These are phyloP conservation scores for Temnothorax rugatulus DNA, from an alignment of 2,888 invertebrate species.

Conservation along the genomic window DNA sequence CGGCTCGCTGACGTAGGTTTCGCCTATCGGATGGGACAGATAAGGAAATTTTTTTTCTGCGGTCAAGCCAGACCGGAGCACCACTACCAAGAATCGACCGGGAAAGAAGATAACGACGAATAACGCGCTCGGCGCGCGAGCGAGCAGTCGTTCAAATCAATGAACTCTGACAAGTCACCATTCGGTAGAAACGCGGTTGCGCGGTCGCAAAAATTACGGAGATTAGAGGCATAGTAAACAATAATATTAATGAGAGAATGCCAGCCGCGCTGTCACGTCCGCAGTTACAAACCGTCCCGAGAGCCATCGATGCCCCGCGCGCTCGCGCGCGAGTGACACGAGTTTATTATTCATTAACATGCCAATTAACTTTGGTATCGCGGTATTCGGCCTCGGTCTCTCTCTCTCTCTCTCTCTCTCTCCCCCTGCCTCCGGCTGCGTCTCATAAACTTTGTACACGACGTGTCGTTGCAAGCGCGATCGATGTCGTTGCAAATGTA, in stretches of 20 bases:
- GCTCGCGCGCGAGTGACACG: constrained; percentile 73
- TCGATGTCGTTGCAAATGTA: constrained; percentile 48
- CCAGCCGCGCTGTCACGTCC: constrained; percentile 74
- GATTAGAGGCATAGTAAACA: constrained; percentile 80
- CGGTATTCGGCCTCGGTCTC: constrained; percentile 47
- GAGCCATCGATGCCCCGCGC: constrained; percentile 74
- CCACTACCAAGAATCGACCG: constrained; percentile 68
- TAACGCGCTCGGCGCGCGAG: neutral
- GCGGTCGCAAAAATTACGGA: constrained; percentile 66
- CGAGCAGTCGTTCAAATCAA: constrained; percentile 68
- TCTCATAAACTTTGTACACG: constrained; percentile 61
- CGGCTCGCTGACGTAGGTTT: constrained; percentile 28
- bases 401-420: neutral
- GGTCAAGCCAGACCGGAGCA: constrained; percentile 31
- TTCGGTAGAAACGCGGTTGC: constrained; percentile 39
- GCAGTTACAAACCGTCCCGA: constrained; percentile 76
- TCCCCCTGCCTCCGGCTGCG: constrained; percentile 36
- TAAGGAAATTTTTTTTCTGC: constrained; percentile 52
- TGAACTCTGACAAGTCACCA: constrained; percentile 76
- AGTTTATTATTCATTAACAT: constrained; percentile 84
- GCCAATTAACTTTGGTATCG: constrained; percentile 82
- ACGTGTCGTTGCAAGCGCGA: constrained; percentile 12
- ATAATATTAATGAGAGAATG: constrained; percentile 81
- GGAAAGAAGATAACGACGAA: constrained; percentile 69
- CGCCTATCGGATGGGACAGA: constrained; percentile 56